These are phyloP conservation scores for Esox niger DNA, from an alignment of 2,113 vertebrate species.

Conservation along the genomic window DNA sequence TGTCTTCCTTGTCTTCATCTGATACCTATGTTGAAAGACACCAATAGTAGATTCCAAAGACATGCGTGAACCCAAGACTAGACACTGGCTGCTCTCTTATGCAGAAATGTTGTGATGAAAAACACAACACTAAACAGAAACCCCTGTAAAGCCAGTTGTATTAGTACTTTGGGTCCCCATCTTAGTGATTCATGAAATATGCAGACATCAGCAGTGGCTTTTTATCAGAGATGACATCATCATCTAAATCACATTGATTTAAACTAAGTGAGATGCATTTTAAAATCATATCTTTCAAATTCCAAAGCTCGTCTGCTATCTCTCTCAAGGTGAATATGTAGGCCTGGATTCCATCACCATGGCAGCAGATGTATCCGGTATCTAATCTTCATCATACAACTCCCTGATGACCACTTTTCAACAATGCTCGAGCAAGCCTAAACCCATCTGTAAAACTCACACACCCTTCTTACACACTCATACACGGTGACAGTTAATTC, in stretches of 20 bases:
- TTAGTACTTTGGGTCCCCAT: no score
- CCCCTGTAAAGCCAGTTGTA: no score
- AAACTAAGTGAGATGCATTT: neutral
- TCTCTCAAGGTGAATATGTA: neutral
- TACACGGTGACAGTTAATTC: neutral
- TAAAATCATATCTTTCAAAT: neutral
- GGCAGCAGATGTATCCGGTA: slow-evolving; percentile 21
- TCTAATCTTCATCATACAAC: slow-evolving; percentile 2
- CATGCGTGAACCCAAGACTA: no score
- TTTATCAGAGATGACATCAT: neutral
- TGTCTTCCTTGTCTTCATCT: no score
- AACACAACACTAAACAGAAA: no score
- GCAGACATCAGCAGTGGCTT: neutral
- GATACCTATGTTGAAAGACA: no score
- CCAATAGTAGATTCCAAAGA: no score
- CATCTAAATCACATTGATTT: neutral
- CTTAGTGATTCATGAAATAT: neutral
- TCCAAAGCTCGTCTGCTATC: neutral
- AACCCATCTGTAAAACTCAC: neutral
- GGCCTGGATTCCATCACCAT: neutral
- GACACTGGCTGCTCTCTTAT: no score
- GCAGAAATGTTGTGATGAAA: no score
- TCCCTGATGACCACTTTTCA: slow-evolving; percentile 5
- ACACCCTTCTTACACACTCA: neutral
- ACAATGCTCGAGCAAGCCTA: neutral